Evolutionary conservation across 1,140 invertebrate genomes (phyloP).

Genomic region (Cydia pomonella): DNA sequence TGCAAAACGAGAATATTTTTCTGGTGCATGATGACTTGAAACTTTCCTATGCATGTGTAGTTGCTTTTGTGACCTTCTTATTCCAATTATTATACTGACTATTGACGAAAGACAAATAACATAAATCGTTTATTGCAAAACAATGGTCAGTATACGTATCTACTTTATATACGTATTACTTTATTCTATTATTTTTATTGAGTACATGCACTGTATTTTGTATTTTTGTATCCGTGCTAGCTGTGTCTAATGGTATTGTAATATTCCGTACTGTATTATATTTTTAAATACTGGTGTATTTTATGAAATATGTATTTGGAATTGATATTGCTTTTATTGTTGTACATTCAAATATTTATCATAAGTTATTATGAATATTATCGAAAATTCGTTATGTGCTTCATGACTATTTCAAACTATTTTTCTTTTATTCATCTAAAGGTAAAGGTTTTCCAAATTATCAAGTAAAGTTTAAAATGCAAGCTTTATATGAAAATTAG

Average conservation of each 20-base stretch:
- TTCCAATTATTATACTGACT: constrained; percentile 10
- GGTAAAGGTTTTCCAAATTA: no score
- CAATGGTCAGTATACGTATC: constrained; percentile 13
- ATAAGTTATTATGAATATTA: neutral
- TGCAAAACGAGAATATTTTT: constrained; percentile 4
- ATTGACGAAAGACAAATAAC: neutral
- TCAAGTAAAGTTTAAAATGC: no score
- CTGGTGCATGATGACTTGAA: constrained; percentile 30
- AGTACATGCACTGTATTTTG: constrained; percentile 23
- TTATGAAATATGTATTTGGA: neutral
- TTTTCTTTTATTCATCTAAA: no score
- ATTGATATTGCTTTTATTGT: neutral
- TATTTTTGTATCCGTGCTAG: constrained; percentile 11
- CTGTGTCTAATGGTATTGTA: neutral
- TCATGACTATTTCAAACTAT: no score
- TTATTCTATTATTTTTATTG: neutral
- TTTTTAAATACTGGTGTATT: neutral
- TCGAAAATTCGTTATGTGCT: neutral
- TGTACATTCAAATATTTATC: neutral
- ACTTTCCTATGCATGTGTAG: constrained; percentile 27
- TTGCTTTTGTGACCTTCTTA: constrained; percentile 11
- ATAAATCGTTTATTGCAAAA: neutral
- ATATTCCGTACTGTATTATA: neutral
- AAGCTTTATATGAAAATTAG: no score
- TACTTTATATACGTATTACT: constrained; percentile 21